Evolutionary conservation across 1,140 invertebrate species (phyloP).

Genomic region (Sinella curviseta): DNA sequence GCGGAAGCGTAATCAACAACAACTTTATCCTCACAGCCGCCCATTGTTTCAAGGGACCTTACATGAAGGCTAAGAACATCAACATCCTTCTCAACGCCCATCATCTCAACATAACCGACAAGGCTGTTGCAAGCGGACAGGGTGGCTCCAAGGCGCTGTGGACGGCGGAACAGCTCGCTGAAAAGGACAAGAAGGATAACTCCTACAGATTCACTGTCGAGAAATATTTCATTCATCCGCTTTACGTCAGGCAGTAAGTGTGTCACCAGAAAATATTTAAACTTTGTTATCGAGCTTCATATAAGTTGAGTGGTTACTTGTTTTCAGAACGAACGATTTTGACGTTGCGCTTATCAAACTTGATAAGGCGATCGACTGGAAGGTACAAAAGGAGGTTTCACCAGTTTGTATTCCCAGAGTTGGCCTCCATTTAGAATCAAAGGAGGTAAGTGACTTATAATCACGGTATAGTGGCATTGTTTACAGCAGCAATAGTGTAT

Average conservation of each 20-base stretch:
- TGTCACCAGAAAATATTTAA: too few species aligned
- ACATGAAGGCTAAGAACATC: slow-evolving; percentile 39
- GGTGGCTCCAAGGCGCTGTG: background rate
- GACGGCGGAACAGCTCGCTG: background rate
- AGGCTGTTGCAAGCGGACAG: slow-evolving; percentile 10
- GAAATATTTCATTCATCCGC: slow-evolving; percentile 47
- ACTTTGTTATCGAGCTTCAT: too few species aligned
- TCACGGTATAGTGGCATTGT: too few species aligned
- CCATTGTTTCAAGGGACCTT: slow-evolving; percentile 35
- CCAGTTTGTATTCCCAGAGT: slow-evolving; percentile 43
- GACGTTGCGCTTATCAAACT: slow-evolving; percentile 35
- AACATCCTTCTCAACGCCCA: slow-evolving; percentile 37
- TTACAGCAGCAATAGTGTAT: too few species aligned
- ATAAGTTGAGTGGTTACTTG: too few species aligned
- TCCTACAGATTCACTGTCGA: slow-evolving; percentile 37
- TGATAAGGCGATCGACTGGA: slow-evolving; percentile 37
- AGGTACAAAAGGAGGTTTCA: background rate
- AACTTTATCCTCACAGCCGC: slow-evolving; percentile 36
- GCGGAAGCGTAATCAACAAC: background rate
- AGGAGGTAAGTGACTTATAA: background rate
- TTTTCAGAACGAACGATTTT: slow-evolving; percentile 47
- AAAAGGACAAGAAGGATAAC: background rate
- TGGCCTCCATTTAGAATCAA: slow-evolving; percentile 8
- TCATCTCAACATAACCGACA: slow-evolving; percentile 35
- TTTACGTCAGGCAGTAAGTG: slow-evolving; percentile 46